Percentiles rank a stretch among this genome's conserved stretches.
Evolutionary conservation across 2,797 vertebrate genomes (phyloP).

Genomic region (Aselliscus stoliczkanus): DNA sequence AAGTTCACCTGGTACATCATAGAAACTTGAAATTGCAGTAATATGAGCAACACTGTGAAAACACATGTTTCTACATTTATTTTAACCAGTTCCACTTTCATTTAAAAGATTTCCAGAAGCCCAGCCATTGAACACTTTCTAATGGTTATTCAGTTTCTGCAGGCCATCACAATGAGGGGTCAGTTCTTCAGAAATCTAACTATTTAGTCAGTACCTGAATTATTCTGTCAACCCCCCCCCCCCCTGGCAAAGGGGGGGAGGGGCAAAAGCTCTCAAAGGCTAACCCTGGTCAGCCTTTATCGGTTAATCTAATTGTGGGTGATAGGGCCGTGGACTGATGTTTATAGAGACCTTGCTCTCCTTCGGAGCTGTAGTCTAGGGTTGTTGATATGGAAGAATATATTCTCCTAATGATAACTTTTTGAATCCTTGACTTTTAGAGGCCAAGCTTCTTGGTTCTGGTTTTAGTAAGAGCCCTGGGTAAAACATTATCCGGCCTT

Average conservation of each 20-base stretch:
- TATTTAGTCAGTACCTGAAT: conserved; percentile 76
- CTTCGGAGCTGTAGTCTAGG: conserved; percentile 51
- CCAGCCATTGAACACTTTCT: conserved; percentile 75
- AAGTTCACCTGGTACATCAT: conserved; percentile 82
- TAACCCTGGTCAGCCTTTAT: conserved; percentile 71
- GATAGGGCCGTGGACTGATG: conserved; percentile 63
- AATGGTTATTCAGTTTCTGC: conserved; percentile 76
- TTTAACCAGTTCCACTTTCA: conserved; percentile 80
- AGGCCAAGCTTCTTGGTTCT: conserved; percentile 72
- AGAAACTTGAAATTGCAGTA: conserved; percentile 76
- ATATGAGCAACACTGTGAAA: conserved; percentile 77
- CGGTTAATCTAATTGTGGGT: conserved; percentile 72
- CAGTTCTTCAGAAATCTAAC: conserved; percentile 75
- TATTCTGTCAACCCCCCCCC: conserved; percentile 74
- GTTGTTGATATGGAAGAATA: conserved; percentile 56
- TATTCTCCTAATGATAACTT: conserved; percentile 68
- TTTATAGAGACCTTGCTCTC: conserved; percentile 48
- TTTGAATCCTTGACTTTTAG: conserved; percentile 71
- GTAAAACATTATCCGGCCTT: conserved; percentile 84
- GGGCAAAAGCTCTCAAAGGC: conserved; percentile 2
- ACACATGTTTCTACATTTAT: conserved; percentile 78
- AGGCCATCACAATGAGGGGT: conserved; percentile 71
- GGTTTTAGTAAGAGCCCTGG: conserved; percentile 70
- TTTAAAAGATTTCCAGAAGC: conserved; percentile 82
- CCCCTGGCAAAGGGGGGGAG: conserved; percentile 38